Conservation (phyloP, 2,888 invertebrate species). For the Apamea sordens region DNA sequence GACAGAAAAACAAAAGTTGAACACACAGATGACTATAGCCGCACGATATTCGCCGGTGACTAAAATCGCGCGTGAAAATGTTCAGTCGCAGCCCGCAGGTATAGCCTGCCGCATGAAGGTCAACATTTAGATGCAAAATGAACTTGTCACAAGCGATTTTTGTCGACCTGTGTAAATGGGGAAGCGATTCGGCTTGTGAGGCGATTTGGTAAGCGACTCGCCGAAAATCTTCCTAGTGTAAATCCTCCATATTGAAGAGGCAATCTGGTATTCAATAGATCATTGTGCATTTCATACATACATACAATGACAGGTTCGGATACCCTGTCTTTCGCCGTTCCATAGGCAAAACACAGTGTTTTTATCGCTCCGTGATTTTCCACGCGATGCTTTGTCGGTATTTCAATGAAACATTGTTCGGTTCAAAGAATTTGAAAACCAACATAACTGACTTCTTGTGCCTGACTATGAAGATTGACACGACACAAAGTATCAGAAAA, state of each 20-base stretch:
- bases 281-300: neutral
- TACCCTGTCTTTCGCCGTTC: conserved; percentile 12
- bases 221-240: too few relatives aligned
- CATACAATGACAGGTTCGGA: neutral
- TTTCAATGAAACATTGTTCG: conserved; percentile 58
- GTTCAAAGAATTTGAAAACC: conserved; percentile 54
- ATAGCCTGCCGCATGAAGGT: too few relatives aligned
- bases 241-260: neutral
- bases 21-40: too few relatives aligned
- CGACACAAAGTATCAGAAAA: neutral
- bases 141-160: too few relatives aligned
- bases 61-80: too few relatives aligned
- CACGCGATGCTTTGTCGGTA: conserved; percentile 55
- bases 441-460: conserved; percentile 33
- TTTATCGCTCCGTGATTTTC: conserved; percentile 45
- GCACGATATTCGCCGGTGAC: too few relatives aligned
- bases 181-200: too few relatives aligned
- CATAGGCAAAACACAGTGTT: conserved; percentile 36
- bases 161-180: too few relatives aligned
- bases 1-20: too few relatives aligned
- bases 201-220: too few relatives aligned
- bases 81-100: too few relatives aligned
- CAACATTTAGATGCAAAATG: too few relatives aligned
- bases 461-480: neutral
- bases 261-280: neutral